phyloP scores from a whole-genome alignment of 2,113 vertebrate genomes.

The Scomber scombrus region DNA sequence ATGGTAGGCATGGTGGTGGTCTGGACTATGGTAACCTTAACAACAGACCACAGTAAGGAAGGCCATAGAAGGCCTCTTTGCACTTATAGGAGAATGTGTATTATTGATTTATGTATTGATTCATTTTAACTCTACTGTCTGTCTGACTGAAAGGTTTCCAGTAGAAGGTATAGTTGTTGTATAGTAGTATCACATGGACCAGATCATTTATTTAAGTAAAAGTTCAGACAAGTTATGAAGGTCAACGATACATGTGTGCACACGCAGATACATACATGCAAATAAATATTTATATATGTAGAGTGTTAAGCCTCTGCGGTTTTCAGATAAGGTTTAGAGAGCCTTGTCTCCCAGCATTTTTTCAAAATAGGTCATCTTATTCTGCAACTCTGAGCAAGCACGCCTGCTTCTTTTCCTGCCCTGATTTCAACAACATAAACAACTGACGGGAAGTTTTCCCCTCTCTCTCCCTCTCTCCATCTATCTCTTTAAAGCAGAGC shows the following conservation, averaged over 20 bases:
- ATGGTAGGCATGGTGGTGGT: background rate
- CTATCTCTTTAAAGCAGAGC: constrained; percentile 64
- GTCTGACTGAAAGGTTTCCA: background rate
- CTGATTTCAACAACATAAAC: constrained; percentile 82
- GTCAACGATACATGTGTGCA: background rate
- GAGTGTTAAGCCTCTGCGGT: constrained; percentile 20
- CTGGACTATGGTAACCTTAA: background rate
- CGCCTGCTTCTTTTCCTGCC: constrained; percentile 67
- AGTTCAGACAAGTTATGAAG: background rate
- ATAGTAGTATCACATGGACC: background rate
- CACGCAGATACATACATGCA: background rate
- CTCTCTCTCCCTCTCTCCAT: constrained; percentile 19
- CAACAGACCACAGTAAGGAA: background rate
- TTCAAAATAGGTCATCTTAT: constrained; percentile 81
- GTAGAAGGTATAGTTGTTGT: background rate
- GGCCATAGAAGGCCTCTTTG: background rate
- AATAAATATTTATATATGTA: constrained; percentile 5
- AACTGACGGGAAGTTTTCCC: constrained; percentile 61
- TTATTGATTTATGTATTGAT: constrained; percentile 41
- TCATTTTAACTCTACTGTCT: constrained; percentile 20
- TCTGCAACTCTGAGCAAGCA: constrained; percentile 51
- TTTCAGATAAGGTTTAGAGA: constrained; percentile 48
- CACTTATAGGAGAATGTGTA: background rate
- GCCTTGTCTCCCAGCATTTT: constrained; percentile 41
- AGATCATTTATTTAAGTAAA: background rate